Percentiles rank a stretch among this genome's conserved stretches.
These are phyloP conservation scores for Nemurella pictetii DNA, from an alignment of 2,888 invertebrate species.

Conservation along the genomic window DNA sequence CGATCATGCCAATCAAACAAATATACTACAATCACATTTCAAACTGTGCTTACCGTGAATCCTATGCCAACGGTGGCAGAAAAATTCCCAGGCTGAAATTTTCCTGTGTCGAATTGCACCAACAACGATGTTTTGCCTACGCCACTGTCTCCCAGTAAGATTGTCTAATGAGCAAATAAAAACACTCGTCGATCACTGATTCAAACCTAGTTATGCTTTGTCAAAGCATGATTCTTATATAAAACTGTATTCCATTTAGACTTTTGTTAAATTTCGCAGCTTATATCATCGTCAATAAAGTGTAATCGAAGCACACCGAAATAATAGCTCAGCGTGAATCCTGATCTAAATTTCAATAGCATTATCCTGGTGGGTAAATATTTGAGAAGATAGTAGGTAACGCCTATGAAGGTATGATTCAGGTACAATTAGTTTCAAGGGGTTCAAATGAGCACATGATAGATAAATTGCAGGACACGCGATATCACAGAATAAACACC, in stretches of 20 bases:
- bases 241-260: not conserved
- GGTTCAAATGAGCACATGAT: no score
- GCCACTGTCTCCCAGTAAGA: slow-evolving; percentile 90
- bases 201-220: not conserved
- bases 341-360: not conserved
- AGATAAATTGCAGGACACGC: no score
- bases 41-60: slow-evolving; percentile 65
- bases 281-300: not conserved
- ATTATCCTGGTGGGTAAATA: not conserved
- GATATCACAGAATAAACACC: no score
- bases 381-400: no score
- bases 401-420: no score
- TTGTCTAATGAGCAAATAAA: slow-evolving; percentile 65
- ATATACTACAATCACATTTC: no score
- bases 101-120: slow-evolving; percentile 91
- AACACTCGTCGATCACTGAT: not conserved
- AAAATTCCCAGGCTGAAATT: slow-evolving; percentile 87
- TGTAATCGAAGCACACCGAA: not conserved
- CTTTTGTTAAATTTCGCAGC: not conserved
- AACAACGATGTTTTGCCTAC: slow-evolving; percentile 91
- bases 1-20: no score
- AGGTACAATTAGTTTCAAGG: no score
- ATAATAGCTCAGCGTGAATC: not conserved
- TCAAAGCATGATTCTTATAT: not conserved
- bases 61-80: slow-evolving; percentile 95